Conservation (phyloP, 2,888 invertebrate species). For the Nephrotoma flavescens region DNA sequence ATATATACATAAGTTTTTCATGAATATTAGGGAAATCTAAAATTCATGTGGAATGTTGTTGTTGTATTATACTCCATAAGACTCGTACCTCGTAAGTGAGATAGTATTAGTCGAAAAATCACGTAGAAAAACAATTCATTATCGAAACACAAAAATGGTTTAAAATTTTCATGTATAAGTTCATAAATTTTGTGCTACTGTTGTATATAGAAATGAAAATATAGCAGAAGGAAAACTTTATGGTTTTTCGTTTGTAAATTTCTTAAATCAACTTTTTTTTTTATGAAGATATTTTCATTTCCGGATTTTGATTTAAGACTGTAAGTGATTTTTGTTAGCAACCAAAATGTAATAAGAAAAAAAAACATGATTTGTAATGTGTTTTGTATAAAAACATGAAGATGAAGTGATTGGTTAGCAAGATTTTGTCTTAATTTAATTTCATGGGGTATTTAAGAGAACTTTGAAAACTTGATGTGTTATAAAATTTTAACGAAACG, state of each 20-base stretch:
- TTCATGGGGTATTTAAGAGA: not conserved
- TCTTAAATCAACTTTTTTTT: not conserved
- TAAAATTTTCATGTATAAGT: not conserved
- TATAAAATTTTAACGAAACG: too few species aligned
- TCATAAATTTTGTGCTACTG: not conserved
- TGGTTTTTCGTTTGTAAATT: not conserved
- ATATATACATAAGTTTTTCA: not conserved
- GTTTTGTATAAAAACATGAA: not conserved
- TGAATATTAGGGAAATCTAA: not conserved
- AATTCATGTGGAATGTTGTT: not conserved
- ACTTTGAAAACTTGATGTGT: too few species aligned
- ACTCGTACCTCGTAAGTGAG: not conserved
- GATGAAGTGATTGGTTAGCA: not conserved
- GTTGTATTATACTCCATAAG: not conserved
- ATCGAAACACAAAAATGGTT: not conserved
- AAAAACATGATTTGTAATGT: not conserved
- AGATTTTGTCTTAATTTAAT: not conserved
- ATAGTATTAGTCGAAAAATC: not conserved
- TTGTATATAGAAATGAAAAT: not conserved
- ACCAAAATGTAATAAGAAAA: not conserved
- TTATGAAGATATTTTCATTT: not conserved
- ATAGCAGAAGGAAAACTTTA: not conserved
- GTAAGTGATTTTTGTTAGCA: not conserved
- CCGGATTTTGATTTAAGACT: not conserved
- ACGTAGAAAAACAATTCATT: not conserved